phyloP scores from a whole-genome alignment of 2,797 vertebrate genomes.

The Anguilla obscura region DNA sequence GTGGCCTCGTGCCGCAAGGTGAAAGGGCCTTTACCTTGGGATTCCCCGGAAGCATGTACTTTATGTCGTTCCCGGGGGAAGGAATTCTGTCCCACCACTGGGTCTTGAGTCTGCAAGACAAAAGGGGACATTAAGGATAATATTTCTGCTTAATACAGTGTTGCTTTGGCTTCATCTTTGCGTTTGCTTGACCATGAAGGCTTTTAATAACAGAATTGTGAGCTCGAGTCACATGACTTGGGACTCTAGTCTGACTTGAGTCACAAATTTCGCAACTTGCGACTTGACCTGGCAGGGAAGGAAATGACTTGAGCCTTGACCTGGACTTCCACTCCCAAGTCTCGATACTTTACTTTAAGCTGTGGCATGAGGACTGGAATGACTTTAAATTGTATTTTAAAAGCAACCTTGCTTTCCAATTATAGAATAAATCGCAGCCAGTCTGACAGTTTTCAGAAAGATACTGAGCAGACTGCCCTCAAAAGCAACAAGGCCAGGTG shows the following conservation, averaged over 20 bases:
- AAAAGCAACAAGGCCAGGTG: too few relatives aligned
- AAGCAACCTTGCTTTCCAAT: too few relatives aligned
- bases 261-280: not conserved
- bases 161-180: not conserved
- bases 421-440: too few relatives aligned
- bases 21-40: constrained; percentile 21
- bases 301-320: too few relatives aligned
- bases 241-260: not conserved
- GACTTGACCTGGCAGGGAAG: not conserved
- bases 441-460: too few relatives aligned
- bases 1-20: not conserved
- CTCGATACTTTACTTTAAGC: too few relatives aligned
- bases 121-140: constrained; percentile 7
- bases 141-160: not conserved
- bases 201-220: not conserved
- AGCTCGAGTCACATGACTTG: too few relatives aligned
- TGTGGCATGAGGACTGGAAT: too few relatives aligned
- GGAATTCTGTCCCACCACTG: constrained; percentile 51
- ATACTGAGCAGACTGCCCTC: too few relatives aligned
- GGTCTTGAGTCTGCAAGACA: constrained; percentile 41
- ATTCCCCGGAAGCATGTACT: constrained; percentile 22
- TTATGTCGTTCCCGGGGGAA: constrained; percentile 28
- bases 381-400: too few relatives aligned
- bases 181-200: not conserved
- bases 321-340: too few relatives aligned